Base-by-base conservation (phyloP, 37 sponge, comb jelly and placozoan species). In the Corticium candelabrum region DNA sequence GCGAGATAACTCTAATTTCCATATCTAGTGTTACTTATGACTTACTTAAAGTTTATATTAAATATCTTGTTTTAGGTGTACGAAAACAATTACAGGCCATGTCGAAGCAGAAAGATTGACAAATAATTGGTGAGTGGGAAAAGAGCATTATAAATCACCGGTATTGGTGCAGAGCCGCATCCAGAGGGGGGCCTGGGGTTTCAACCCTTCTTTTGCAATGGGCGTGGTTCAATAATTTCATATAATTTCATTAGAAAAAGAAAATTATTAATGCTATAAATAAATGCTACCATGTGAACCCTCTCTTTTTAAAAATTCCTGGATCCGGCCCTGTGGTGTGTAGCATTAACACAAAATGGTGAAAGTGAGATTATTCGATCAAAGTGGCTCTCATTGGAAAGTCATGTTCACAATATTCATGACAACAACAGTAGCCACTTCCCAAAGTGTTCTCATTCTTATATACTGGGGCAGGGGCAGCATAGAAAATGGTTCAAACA, bases 401-500 rank as follows among this genome's bases (percentile, higher is more conserved):
- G 74, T 41, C 87, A 87, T 34, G 56, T 87, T 39, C 83, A 87
- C 72, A 87, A 87, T 75, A 33, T 41, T 31, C 87, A 86, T 33
- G 31, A 27, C 1, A 40, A 75, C 36, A 79, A 83, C 79, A 67
- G 40, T 0, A 0, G 43, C 7, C 57, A 34, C 31, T 81, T 82
- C 68, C 80, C 80, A 34, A 74, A 79, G 34, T 87, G 83, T 83
- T 30, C 69, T 37, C 83, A 87, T 41, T 21, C 21, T 50, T 50
- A 21, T 11, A 50, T 11, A 50, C 62, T 50, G 62, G 21, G 21
- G 21, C 15, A 50, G n/a, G 62, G 21, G 21, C n/a, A n/a, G n/a
- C n/a, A n/a, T n/a, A 86, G 69, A 72, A 83, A 87, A 56, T 87
- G 87, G 87, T 57, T 87, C 31, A 87, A 79, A 43, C 75, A 37